Percentiles rank a stretch among this genome's conserved stretches.
phyloP scores from a whole-genome alignment of 2,888 invertebrate genomes.

The Orchestes rusci region DNA sequence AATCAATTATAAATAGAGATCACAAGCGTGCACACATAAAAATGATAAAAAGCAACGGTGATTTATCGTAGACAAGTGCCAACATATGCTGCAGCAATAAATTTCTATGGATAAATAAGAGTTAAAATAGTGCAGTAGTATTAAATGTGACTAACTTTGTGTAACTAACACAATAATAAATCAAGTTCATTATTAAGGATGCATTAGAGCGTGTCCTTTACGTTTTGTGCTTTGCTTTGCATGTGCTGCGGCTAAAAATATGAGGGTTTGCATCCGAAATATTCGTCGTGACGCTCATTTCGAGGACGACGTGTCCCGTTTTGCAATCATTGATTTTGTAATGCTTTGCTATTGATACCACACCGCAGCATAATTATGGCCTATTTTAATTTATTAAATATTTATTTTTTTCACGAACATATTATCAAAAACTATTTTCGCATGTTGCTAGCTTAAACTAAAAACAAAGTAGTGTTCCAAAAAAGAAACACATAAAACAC shows the following conservation, averaged over 20 bases:
- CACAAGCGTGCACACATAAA: slow-evolving; percentile 10
- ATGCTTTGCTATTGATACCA: too few species aligned
- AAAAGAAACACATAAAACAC: too few species aligned
- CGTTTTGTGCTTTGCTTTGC: slow-evolving; percentile 14
- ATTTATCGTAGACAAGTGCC: slow-evolving; percentile 16
- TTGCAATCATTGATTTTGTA: too few species aligned
- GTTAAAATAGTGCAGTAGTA: slow-evolving; percentile 18
- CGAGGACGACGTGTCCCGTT: too few species aligned
- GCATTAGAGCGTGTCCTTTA: slow-evolving; percentile 18
- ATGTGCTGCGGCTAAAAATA: slow-evolving; percentile 14
- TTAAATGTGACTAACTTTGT: slow-evolving; percentile 22
- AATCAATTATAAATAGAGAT: slow-evolving; percentile 8
- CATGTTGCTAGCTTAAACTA: too few species aligned
- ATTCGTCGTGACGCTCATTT: too few species aligned
- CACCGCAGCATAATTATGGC: too few species aligned
- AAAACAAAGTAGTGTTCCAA: too few species aligned
- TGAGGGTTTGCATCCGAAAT: slow-evolving; percentile 1
- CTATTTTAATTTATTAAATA: too few species aligned
- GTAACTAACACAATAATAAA: slow-evolving; percentile 22
- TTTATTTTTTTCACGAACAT: too few species aligned
- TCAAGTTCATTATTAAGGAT: slow-evolving; percentile 24
- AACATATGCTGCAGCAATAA: slow-evolving; percentile 22
- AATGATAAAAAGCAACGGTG: slow-evolving; percentile 9
- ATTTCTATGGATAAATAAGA: slow-evolving; percentile 21
- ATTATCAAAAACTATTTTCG: too few species aligned